Evolutionary conservation across 2,797 vertebrate genomes (phyloP).

Genomic region (Sylvilagus floridanus): DNA sequence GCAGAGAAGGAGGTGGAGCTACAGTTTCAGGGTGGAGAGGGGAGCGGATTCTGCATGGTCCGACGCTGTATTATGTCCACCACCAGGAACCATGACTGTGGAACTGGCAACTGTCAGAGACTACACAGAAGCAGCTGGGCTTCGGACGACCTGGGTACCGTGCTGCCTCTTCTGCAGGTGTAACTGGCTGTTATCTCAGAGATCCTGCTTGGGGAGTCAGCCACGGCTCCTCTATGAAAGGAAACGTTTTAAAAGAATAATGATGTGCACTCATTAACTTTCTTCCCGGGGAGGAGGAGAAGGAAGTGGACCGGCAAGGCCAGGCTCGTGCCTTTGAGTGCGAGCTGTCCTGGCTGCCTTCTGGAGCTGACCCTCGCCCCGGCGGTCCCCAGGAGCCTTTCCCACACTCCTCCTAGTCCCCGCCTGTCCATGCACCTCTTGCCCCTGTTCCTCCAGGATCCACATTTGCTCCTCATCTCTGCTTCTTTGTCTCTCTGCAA

Average conservation of each 20-base stretch:
- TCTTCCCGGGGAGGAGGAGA: not conserved
- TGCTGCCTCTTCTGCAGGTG: not conserved
- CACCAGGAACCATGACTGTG: not conserved
- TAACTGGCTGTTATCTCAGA: constrained; percentile 15
- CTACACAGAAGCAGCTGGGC: not conserved
- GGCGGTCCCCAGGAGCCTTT: constrained; percentile 31
- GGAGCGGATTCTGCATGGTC: not conserved
- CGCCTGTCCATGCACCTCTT: not conserved
- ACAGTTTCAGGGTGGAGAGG: not conserved
- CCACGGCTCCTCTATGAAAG: constrained; percentile 60
- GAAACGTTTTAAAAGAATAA: constrained; percentile 29
- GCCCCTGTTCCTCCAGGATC: not conserved
- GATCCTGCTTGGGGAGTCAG: not conserved
- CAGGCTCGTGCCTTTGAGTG: not conserved
- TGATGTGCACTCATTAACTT: constrained; percentile 59
- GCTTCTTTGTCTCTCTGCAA: not conserved
- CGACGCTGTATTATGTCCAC: not conserved
- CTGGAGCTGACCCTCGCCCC: constrained; percentile 52
- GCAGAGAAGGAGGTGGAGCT: not conserved
- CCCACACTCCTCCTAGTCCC: not conserved
- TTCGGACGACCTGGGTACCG: not conserved
- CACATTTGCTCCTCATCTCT: constrained; percentile 42
- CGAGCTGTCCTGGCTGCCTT: constrained; percentile 50
- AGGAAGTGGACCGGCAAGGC: not conserved
- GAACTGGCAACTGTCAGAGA: not conserved